phyloP scores from a whole-genome alignment of 2,113 vertebrate genomes.

The Camelus dromedarius region DNA sequence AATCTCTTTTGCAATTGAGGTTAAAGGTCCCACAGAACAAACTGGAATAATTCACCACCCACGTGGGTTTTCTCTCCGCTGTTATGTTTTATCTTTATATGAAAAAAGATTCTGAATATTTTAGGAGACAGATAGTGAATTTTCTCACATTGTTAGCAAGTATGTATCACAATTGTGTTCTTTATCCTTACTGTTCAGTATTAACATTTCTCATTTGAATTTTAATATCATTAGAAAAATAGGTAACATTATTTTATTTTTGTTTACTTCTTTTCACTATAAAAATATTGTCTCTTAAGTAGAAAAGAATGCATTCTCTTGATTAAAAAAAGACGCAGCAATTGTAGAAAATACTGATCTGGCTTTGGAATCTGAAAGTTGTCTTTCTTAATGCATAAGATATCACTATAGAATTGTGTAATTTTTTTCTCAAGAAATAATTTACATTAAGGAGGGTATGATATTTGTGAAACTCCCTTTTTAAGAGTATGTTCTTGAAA shows the following conservation, averaged over 20 bases:
- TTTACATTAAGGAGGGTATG: not conserved
- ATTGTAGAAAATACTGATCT: conserved; percentile 42
- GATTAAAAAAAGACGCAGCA: not conserved
- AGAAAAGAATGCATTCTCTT: conserved; percentile 16
- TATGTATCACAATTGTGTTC: not conserved
- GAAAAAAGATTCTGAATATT: conserved; percentile 30
- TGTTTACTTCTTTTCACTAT: not conserved
- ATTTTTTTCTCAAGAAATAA: not conserved
- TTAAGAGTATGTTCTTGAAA: not conserved
- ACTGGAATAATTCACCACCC: not conserved
- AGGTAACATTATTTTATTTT: not conserved
- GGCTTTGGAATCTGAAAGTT: conserved; percentile 1
- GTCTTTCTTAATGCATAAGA: not conserved
- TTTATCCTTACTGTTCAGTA: not conserved
- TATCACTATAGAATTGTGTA: not conserved
- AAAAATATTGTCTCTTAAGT: not conserved
- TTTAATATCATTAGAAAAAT: conserved; percentile 38
- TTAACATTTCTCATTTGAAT: conserved; percentile 12
- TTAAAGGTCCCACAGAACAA: not conserved
- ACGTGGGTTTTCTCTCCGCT: not conserved
- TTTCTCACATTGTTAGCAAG: not conserved
- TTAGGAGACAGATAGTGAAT: not conserved
- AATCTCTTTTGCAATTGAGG: not conserved
- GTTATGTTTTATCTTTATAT: not conserved
- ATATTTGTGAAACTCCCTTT: not conserved